Conservation (phyloP, 2,888 invertebrate genomes). For the Andrena trimmerana region DNA sequence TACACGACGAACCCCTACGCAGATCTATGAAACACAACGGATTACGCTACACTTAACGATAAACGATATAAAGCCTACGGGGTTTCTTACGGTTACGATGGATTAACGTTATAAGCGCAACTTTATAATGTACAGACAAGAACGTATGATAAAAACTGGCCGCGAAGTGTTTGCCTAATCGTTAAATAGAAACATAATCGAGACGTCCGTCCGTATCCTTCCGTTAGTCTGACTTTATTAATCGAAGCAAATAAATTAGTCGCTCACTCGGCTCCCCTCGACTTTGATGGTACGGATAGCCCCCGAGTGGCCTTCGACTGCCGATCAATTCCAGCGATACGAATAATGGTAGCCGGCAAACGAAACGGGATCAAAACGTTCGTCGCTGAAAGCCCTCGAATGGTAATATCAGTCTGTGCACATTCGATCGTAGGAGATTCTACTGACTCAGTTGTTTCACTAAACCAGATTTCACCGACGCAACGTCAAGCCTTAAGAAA, state of each 20-base stretch:
- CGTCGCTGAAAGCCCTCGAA: constrained; percentile 21
- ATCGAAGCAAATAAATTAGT: not conserved
- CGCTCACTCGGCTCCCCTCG: not conserved
- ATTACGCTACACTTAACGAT: constrained; percentile 48
- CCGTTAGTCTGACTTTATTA: not conserved
- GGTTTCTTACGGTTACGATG: constrained; percentile 6
- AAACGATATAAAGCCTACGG: constrained; percentile 31
- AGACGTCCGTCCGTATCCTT: constrained; percentile 34
- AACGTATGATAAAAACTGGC: constrained; percentile 74
- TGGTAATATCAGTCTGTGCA: constrained; percentile 52
- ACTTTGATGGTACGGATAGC: not conserved
- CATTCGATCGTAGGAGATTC: constrained; percentile 50
- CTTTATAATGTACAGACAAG: constrained; percentile 69
- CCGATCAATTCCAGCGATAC: too few species aligned
- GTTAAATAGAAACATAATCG: constrained; percentile 47
- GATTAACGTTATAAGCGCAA: constrained; percentile 57
- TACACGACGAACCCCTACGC: constrained; percentile 50
- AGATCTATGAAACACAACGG: constrained; percentile 69
- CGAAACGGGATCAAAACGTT: not conserved
- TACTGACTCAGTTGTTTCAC: constrained; percentile 31
- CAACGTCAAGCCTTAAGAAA: constrained; percentile 28
- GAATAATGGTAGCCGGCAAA: constrained; percentile 13
- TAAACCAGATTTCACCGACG: constrained; percentile 8
- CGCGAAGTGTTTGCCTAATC: constrained; percentile 58
- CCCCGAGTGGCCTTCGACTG: too few species aligned